These are phyloP conservation scores for Fragum sueziense DNA, from an alignment of 2,888 invertebrate species.

Conservation along the genomic window DNA sequence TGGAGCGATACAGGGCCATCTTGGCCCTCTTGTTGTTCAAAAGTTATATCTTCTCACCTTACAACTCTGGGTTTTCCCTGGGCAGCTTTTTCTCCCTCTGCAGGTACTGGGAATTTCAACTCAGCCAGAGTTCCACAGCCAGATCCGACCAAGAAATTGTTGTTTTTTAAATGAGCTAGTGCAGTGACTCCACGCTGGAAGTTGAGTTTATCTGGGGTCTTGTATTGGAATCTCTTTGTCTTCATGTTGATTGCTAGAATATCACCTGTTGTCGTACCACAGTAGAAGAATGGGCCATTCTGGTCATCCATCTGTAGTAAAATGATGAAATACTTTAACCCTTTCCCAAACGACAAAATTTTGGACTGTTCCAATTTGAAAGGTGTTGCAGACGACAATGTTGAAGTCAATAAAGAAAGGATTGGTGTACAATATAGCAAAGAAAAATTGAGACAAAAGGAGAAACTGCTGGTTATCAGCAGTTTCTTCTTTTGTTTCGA, in stretches of 20 bases:
- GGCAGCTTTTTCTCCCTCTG: slow-evolving; percentile 15
- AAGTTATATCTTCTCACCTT: too few species aligned
- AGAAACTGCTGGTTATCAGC: too few species aligned
- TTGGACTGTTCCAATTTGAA: too few species aligned
- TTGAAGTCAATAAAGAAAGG: too few species aligned
- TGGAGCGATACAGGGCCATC: too few species aligned
- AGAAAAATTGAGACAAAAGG: too few species aligned
- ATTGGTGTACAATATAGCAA: too few species aligned
- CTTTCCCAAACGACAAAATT: too few species aligned
- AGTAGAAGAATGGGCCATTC: slow-evolving; percentile 88
- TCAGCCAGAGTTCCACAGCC: slow-evolving; percentile 88
- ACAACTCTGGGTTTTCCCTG: slow-evolving; percentile 42
- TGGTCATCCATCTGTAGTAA: slow-evolving; percentile 82
- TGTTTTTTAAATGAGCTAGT: slow-evolving; percentile 77
- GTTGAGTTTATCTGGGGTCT: slow-evolving; percentile 77
- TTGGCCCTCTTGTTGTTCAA: too few species aligned
- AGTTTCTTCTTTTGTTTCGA: too few species aligned
- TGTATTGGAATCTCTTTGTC: slow-evolving; percentile 76
- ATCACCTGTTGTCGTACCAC: slow-evolving; percentile 93
- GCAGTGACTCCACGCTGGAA: slow-evolving; percentile 80
- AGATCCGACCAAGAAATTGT: slow-evolving; percentile 87
- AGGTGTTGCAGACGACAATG: too few species aligned
- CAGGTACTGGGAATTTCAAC: slow-evolving; percentile 53
- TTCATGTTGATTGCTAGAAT: slow-evolving; percentile 83
- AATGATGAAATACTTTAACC: slow-evolving; percentile 2